These are phyloP conservation scores for Chloropsis hardwickii DNA, from an alignment of 2,113 vertebrate species.

Conservation along the genomic window DNA sequence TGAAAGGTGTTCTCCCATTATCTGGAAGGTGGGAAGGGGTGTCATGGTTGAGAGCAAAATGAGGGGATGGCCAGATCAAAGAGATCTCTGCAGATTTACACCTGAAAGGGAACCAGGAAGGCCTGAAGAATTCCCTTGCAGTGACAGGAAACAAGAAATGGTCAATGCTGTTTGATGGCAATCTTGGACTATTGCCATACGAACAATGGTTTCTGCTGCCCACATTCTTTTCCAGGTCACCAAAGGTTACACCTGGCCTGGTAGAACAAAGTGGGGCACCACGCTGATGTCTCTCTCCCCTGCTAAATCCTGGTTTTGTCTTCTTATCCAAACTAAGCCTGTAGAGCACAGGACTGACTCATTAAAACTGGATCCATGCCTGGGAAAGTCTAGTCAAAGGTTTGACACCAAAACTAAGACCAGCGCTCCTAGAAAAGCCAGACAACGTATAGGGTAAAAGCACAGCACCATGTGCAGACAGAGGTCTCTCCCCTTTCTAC, in stretches of 20 bases:
- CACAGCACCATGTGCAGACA: neutral
- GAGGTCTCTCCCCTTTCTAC: neutral
- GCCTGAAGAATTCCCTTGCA: neutral
- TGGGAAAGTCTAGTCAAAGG: fast-evolving
- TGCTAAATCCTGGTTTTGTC: neutral
- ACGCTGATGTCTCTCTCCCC: neutral
- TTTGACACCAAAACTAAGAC: neutral
- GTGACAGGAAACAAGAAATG: neutral
- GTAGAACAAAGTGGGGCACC: neutral
- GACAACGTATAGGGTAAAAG: neutral
- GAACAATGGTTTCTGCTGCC: neutral
- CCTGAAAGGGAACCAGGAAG: neutral
- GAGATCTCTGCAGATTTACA: neutral
- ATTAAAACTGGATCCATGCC: neutral
- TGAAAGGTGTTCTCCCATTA: neutral
- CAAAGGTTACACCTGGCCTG: neutral
- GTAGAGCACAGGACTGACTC: neutral
- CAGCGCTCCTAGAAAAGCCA: neutral
- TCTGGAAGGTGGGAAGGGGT: neutral
- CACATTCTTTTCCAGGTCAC: neutral
- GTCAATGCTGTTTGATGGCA: neutral
- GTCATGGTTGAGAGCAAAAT: neutral
- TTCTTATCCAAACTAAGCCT: neutral
- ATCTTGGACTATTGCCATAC: neutral
- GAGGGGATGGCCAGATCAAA: neutral